phyloP scores from a whole-genome alignment of 2,113 vertebrate genomes.

The Turnix velox region DNA sequence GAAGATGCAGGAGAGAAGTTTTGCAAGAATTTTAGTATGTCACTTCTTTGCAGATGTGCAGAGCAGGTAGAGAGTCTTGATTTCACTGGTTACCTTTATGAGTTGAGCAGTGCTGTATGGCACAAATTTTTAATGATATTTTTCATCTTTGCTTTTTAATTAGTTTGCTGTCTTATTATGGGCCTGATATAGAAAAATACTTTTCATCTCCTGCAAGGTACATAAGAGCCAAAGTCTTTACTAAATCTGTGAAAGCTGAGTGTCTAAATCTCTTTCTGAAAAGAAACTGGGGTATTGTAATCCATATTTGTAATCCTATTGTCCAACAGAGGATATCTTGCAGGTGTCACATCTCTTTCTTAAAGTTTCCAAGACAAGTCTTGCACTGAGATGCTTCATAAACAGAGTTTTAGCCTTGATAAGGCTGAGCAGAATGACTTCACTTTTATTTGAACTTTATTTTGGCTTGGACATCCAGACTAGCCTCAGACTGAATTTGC shows the following conservation, averaged over 20 bases:
- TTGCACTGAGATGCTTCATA: background rate
- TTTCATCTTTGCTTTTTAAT: background rate
- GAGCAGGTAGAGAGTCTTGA: background rate
- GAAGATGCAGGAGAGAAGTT: background rate
- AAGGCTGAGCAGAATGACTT: background rate
- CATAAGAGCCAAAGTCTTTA: background rate
- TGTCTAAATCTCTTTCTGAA: background rate
- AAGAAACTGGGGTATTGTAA: background rate
- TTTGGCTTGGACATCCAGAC: constrained; percentile 46
- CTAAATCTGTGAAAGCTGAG: background rate
- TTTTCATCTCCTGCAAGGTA: background rate
- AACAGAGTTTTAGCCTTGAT: background rate
- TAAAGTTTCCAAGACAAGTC: background rate
- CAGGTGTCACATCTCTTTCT: background rate
- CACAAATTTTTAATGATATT: background rate
- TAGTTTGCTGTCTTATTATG: background rate
- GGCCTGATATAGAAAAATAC: background rate
- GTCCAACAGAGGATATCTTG: background rate
- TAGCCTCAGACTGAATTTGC: constrained; percentile 26
- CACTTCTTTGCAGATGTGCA: background rate
- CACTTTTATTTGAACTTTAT: constrained; percentile 56
- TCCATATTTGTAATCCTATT: background rate
- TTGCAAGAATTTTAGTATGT: background rate
- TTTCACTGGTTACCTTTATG: background rate
- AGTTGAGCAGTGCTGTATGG: background rate